Base-by-base conservation (phyloP, 2,113 vertebrate genomes). In the Etheostoma cragini region DNA sequence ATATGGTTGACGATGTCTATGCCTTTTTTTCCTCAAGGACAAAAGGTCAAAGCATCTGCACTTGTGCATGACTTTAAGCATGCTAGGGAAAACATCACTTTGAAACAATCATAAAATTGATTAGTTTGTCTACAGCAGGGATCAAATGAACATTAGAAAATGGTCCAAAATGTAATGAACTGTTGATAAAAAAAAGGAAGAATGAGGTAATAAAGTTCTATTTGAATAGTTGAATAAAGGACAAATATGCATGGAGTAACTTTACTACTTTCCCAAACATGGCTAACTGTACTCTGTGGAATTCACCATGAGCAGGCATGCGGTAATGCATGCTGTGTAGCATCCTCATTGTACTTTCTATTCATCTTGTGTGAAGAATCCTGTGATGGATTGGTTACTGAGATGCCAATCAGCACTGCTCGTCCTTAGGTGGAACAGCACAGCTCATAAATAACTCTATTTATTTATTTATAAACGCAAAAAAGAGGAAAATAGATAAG, bases 351-450 rank as follows among this genome's bases (percentile, higher is more conserved):
- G 47, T 73, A 74, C 78, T 81, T 58, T 69, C 77, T 80, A 69
- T 52, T 76, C 15, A 3, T 52, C 62, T 57, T 52, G 49, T 64
- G 62, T 65, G 80, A 89, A 92, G 86, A 85, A 81, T 92, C 64
- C 17, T 38, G 8, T 71, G 70, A 90, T 83, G 47, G 53, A 89
- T 93, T 65, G 53, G 76, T 82, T 85, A 81, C 69, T 62, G 67
- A 87, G 82, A 85, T 80, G 66, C 54, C 21, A 63, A 82, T 93
- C 88, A 80, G 91, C 89, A 71, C 26, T 35, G 60, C 17, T 11
- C 66, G 84, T 75, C 60, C 71, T 81, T 53, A 21, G 64, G 78
- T 14, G 22, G 65, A 62, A 78, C 24, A 14, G 62, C 71, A 70
- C 14, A 30, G 38, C 79, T 90, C 77, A 81, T 84, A 86, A 76